phyloP scores from a whole-genome alignment of 1,140 invertebrate genomes.

The Drosophila triauraria region DNA sequence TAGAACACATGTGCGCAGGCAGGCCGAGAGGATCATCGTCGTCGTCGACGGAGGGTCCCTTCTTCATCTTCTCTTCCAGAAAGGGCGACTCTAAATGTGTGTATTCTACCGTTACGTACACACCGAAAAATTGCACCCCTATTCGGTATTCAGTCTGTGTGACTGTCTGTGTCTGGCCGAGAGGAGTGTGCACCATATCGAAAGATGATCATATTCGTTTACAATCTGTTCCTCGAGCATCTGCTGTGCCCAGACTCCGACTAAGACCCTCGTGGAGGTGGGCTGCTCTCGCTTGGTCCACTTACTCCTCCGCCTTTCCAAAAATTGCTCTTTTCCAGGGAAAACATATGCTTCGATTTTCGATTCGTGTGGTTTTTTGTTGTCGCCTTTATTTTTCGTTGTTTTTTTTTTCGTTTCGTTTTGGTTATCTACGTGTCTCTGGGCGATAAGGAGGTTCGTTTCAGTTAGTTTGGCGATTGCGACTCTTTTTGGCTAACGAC shows the following conservation, averaged over 20 bases:
- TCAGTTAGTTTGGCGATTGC: slow-evolving; percentile 32
- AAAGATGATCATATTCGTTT: slow-evolving; percentile 83
- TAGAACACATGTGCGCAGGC: slow-evolving; percentile 67
- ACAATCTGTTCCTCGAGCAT: slow-evolving; percentile 78
- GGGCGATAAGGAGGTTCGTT: slow-evolving; percentile 60
- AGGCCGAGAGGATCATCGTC: slow-evolving; percentile 54
- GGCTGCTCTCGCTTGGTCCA: slow-evolving; percentile 21
- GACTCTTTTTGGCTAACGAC: slow-evolving; percentile 29
- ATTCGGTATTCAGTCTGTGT: slow-evolving; percentile 58
- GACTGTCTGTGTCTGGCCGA: slow-evolving; percentile 48
- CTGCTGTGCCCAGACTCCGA: slow-evolving; percentile 62
- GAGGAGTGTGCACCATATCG: slow-evolving; percentile 77
- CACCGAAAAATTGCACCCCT: slow-evolving; percentile 78
- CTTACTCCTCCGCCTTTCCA: slow-evolving; percentile 40
- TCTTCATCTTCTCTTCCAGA: slow-evolving; percentile 28
- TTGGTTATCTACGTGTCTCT: slow-evolving; percentile 54
- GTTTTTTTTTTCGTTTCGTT: slow-evolving; percentile 11
- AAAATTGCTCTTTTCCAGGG: slow-evolving; percentile 63
- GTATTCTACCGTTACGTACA: slow-evolving; percentile 77
- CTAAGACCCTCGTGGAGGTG: slow-evolving; percentile 6
- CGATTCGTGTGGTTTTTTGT: slow-evolving; percentile 32
- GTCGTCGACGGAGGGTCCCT: slow-evolving; percentile 59
- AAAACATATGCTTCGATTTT: slow-evolving; percentile 77
- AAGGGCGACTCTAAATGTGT: slow-evolving; percentile 50
- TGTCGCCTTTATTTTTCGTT: slow-evolving; percentile 33